These are phyloP conservation scores for Yponomeuta cagnagella DNA, from an alignment of 2,888 invertebrate genomes.

Conservation along the genomic window DNA sequence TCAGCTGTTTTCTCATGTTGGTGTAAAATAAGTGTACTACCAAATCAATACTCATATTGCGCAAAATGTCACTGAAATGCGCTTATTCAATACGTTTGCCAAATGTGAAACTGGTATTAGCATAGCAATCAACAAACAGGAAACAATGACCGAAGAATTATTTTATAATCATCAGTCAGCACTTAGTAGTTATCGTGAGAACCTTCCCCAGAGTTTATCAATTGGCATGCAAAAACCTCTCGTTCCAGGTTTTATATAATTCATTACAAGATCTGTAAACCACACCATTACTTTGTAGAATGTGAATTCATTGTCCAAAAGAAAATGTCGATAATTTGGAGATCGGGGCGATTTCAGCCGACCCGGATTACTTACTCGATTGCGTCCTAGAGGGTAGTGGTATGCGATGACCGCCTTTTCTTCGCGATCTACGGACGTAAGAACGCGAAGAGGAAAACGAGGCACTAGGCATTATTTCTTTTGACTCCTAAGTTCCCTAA, in stretches of 20 bases:
- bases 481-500: constrained; percentile 70
- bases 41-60: constrained; percentile 72
- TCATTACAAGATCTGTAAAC: not conserved
- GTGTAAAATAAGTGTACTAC: constrained; percentile 58
- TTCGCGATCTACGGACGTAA: constrained; percentile 92
- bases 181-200: constrained; percentile 29
- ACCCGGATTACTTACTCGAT: constrained; percentile 83
- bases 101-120: constrained; percentile 43
- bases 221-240: not conserved
- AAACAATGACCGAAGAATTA: constrained; percentile 54
- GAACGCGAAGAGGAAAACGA: constrained; percentile 95
- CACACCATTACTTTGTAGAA: constrained; percentile 1
- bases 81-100: constrained; percentile 43
- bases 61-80: constrained; percentile 71
- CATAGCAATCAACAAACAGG: constrained; percentile 49
- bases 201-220: constrained; percentile 14
- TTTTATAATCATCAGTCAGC: constrained; percentile 22
- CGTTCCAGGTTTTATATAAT: not conserved
- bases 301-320: not conserved
- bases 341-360: constrained; percentile 59
- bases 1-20: constrained; percentile 67
- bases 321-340: constrained; percentile 50
- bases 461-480: constrained; percentile 93
- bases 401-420: constrained; percentile 93
- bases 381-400: constrained; percentile 87